Evolutionary conservation across 92 coral and sea anemone genomes (phyloP).

Genomic region (Metridium senile): DNA sequence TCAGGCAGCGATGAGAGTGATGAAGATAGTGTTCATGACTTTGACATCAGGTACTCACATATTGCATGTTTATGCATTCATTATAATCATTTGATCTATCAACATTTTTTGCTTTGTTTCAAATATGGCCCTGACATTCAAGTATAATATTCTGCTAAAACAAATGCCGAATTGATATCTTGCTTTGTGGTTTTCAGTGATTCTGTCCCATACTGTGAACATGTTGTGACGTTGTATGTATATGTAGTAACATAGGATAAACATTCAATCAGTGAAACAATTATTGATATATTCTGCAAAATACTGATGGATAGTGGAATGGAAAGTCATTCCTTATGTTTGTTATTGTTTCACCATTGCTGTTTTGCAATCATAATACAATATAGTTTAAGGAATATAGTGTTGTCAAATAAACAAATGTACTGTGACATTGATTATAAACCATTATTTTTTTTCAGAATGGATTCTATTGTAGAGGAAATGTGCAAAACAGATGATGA

Average conservation of each 20-base stretch:
- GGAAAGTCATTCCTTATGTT: no score
- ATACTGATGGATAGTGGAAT: no score
- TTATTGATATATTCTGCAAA: no score
- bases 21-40: not conserved
- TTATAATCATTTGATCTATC: not conserved
- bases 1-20: not conserved
- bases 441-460: not conserved
- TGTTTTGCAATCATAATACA: no score
- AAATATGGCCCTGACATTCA: not conserved
- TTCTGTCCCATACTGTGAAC: not conserved
- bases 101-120: not conserved
- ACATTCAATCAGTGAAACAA: no score
- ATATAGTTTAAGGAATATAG: no score
- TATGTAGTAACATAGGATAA: no score
- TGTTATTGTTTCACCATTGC: no score
- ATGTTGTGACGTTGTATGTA: no score
- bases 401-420: not conserved
- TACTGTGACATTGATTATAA: not conserved
- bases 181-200: not conserved
- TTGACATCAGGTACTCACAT: not conserved
- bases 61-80: not conserved
- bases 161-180: not conserved
- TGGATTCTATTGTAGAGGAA: constrained; percentile 2
- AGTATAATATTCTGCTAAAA: not conserved
- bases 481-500: not conserved